These are phyloP conservation scores for Conchocele bisecta DNA, from an alignment of 2,888 invertebrate genomes.

Conservation along the genomic window DNA sequence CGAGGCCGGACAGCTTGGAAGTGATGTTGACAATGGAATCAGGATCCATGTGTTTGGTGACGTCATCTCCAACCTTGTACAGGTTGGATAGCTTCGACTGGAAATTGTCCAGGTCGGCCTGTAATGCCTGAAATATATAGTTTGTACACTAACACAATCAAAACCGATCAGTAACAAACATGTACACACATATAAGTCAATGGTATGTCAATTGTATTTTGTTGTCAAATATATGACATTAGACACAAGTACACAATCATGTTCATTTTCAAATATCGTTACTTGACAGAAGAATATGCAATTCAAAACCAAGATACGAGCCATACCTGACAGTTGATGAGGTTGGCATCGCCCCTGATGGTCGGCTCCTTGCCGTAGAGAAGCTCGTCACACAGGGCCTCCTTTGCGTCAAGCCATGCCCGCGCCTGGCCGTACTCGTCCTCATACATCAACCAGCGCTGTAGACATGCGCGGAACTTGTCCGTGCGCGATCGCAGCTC, in stretches of 20 bases:
- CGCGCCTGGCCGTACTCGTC: constrained; percentile 65
- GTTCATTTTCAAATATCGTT: too few species aligned
- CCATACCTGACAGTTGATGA: constrained; percentile 70
- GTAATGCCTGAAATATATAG: constrained; percentile 70
- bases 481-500: constrained; percentile 62
- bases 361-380: constrained; percentile 65
- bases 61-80: constrained; percentile 80
- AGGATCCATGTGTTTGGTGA: constrained; percentile 76
- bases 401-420: constrained; percentile 74
- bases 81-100: constrained; percentile 82
- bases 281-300: too few species aligned
- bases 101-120: constrained; percentile 72
- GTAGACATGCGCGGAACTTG: constrained; percentile 69
- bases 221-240: too few species aligned
- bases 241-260: too few species aligned
- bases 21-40: constrained; percentile 74
- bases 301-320: too few species aligned
- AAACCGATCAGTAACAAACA: too few species aligned
- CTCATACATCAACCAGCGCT: constrained; percentile 77
- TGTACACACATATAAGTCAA: too few species aligned
- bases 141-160: neutral
- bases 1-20: constrained; percentile 73
- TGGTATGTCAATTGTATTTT: too few species aligned
- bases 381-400: constrained; percentile 69
- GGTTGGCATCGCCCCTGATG: constrained; percentile 58